phyloP scores from a whole-genome alignment of 2,113 vertebrate species.

The Orthonyx spaldingii region DNA sequence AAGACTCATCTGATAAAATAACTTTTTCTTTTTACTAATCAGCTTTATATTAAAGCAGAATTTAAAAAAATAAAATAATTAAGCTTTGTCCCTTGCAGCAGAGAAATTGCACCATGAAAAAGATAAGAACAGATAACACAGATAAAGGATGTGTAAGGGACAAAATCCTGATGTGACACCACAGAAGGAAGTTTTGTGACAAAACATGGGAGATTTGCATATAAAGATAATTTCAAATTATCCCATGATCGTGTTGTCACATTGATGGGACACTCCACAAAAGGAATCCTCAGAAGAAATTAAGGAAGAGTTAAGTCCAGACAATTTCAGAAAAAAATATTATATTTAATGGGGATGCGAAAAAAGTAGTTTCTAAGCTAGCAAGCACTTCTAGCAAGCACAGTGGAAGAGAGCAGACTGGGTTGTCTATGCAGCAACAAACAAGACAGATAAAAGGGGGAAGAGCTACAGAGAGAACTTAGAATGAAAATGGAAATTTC shows the following conservation, averaged over 20 bases:
- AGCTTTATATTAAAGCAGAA: neutral
- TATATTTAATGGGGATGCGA: neutral
- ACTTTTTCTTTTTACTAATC: neutral
- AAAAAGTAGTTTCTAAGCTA: neutral
- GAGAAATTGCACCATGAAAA: neutral
- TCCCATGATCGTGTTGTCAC: fast-evolving
- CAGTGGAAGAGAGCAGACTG: neutral
- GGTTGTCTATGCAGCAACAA: neutral
- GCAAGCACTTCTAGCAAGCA: neutral
- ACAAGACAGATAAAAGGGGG: neutral
- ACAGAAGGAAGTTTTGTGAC: neutral
- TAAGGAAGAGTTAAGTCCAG: neutral
- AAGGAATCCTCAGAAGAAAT: neutral
- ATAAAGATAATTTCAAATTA: neutral
- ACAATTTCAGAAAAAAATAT: neutral
- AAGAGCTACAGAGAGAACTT: neutral
- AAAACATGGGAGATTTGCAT: neutral
- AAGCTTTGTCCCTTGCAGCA: neutral
- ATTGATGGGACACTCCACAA: neutral
- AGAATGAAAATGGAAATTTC: neutral
- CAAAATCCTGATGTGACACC: neutral
- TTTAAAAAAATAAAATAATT: neutral
- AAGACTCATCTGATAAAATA: neutral
- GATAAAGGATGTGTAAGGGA: neutral
- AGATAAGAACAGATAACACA: neutral